Evolutionary conservation across 2,888 invertebrate genomes (phyloP), one percentile per base, ranked within the genome.

Genomic region (Argyresthia goedartella): DNA sequence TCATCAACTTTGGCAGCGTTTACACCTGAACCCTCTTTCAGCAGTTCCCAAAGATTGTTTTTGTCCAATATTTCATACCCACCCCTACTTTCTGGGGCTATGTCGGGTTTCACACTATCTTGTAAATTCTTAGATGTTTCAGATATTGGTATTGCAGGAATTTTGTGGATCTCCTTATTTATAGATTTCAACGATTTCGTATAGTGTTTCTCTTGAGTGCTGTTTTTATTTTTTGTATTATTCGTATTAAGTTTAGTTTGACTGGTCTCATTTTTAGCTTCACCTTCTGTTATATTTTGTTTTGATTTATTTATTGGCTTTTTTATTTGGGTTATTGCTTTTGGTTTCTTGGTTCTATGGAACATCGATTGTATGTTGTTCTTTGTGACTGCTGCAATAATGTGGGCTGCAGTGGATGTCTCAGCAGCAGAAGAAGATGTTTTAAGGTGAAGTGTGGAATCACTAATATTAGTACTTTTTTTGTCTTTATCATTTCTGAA

Each of bases 31-130:
- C 71, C 89, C 71, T 90, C 90, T 65, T 89, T 89, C 13, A 91
- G 69, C 62, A 91, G 76, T 51, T 89, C 89, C 90, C 90, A 91
- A 46, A 90, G 69, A 54, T 87, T 87, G 56, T 89, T 89, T 63
- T 89, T 89, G 60, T 90, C 88, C 52, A 90, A 66, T 53, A 90
- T 82, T 57, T 90, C 85, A 58, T 87, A 89, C 49, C 87, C 85
- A 60, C 86, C 87, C 61, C 84, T 88, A 59, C 77, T 82, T 69
- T 85, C 84, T 11, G 85, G 85, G 13, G 81, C 76, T 54, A 84
- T 78, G 57, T 87, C 78, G 36, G 69, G 57, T 64, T 81, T 82
- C 0, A 65, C 52, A 13, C 65, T 57, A 45, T 67, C 76, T 47
- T 64, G 62, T 50, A 85, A 54, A n/a, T 70, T 64, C 68, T 81